A percentile compares a stretch with the other conserved stretches of the same genome.
These are phyloP conservation scores for Calcarius ornatus DNA, from an alignment of 2,113 vertebrate genomes.

Conservation along the genomic window DNA sequence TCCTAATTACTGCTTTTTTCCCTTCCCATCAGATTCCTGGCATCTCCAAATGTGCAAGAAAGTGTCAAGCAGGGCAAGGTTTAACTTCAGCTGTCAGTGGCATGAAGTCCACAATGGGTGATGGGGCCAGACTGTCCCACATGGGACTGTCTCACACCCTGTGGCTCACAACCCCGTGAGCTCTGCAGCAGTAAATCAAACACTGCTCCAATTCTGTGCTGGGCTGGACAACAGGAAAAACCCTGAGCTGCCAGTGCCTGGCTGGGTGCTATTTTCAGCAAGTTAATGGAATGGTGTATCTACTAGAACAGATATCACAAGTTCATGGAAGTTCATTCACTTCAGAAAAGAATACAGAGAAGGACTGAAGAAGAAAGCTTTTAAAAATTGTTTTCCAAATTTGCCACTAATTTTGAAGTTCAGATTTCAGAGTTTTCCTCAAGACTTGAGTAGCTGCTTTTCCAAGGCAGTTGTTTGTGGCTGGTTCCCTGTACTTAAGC, in stretches of 20 bases:
- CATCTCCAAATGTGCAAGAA: background rate
- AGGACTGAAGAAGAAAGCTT: background rate
- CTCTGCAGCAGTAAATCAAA: background rate
- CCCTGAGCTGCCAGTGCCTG: accelerated
- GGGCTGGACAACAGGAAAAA: background rate
- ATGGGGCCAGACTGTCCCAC: background rate
- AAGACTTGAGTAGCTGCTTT: background rate
- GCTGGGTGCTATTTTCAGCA: background rate
- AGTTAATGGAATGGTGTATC: background rate
- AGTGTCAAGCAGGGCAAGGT: background rate
- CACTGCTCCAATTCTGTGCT: background rate
- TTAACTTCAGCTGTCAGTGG: background rate
- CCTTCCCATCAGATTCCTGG: background rate
- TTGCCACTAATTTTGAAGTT: background rate
- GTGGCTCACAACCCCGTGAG: background rate
- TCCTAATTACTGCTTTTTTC: background rate
- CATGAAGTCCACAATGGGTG: background rate
- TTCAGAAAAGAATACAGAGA: background rate
- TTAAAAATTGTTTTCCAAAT: background rate
- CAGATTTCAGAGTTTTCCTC: background rate
- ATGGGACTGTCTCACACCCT: background rate
- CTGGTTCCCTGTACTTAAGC: background rate
- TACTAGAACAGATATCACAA: background rate
- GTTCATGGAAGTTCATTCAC: background rate
- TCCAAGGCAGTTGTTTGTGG: background rate